Evolutionary conservation across 2,888 invertebrate genomes (phyloP).

Genomic region (Crepidodera aurea): DNA sequence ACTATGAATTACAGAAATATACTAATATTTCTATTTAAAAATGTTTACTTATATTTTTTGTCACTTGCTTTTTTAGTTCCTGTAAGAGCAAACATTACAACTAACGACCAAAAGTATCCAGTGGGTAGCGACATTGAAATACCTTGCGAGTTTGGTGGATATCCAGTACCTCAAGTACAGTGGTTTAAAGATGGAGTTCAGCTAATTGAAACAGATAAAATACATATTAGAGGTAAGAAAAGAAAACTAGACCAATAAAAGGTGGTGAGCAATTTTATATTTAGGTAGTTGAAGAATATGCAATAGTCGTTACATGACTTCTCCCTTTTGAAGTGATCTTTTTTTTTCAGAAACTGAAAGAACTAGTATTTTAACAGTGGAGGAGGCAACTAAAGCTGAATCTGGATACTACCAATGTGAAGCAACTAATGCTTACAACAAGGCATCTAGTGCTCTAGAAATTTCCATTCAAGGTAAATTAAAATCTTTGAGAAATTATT

Average conservation of each 20-base stretch:
- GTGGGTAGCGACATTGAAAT: slow-evolving; percentile 75
- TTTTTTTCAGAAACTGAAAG: slow-evolving; percentile 23
- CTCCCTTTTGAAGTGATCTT: background rate
- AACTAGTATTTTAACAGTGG: slow-evolving; percentile 59
- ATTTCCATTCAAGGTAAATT: slow-evolving; percentile 78
- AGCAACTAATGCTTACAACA: slow-evolving; percentile 78
- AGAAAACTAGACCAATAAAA: background rate
- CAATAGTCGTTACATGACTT: slow-evolving; percentile 40
- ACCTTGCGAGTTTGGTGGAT: slow-evolving; percentile 79
- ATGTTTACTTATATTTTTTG: no score
- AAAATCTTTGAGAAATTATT: background rate
- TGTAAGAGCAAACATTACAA: slow-evolving; percentile 70
- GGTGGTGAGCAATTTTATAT: background rate
- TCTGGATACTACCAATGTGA: slow-evolving; percentile 85
- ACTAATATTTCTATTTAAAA: no score
- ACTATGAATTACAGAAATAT: no score
- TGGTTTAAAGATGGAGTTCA: slow-evolving; percentile 82
- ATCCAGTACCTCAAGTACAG: slow-evolving; percentile 76
- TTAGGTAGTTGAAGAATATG: no score
- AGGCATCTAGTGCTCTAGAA: slow-evolving; percentile 69
- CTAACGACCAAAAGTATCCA: slow-evolving; percentile 67
- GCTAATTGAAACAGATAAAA: slow-evolving; percentile 66
- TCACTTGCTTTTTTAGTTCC: no score
- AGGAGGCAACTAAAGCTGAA: slow-evolving; percentile 71
- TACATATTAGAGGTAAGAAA: slow-evolving; percentile 71